Percentiles rank a stretch among this genome's conserved stretches.
phyloP scores from a whole-genome alignment of 35 echinoderm and acorn worm genomes.

The Ophiothrix spiculata region DNA sequence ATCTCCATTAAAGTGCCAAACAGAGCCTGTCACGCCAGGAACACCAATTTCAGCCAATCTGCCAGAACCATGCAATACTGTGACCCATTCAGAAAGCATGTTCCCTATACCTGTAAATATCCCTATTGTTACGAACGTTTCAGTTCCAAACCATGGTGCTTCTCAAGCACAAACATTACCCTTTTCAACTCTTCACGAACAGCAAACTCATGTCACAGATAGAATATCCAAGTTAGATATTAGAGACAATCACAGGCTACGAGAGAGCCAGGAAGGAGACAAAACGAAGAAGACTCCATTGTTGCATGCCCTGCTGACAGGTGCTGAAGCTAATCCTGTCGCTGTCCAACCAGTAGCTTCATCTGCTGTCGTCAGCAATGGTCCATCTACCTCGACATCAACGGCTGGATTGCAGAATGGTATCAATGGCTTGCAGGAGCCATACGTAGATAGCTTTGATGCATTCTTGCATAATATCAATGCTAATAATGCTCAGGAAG shows the following conservation, averaged over 20 bases:
- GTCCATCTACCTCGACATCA: slow-evolving; percentile 2
- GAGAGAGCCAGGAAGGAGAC: not conserved
- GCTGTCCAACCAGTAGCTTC: too few relatives aligned
- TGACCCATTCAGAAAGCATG: not conserved
- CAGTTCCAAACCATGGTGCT: not conserved
- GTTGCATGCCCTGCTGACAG: slow-evolving; percentile 71
- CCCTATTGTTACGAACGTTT: not conserved
- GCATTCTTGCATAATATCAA: slow-evolving; percentile 32
- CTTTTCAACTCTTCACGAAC: not conserved
- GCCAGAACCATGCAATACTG: not conserved
- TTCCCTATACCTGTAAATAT: not conserved
- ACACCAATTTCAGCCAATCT: not conserved
- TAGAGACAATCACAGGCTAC: slow-evolving; percentile 38
- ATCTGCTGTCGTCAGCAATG: slow-evolving; percentile 4
- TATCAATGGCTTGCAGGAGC: slow-evolving; percentile 32
- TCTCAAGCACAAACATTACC: not conserved
- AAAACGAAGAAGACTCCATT: slow-evolving; percentile 48
- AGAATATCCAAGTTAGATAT: slow-evolving; percentile 92
- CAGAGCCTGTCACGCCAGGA: not conserved
- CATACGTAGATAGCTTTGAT: slow-evolving; percentile 37
- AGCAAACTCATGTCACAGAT: slow-evolving; percentile 77
- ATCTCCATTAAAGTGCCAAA: not conserved
- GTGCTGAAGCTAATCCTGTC: slow-evolving; percentile 32
- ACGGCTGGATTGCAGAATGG: slow-evolving; percentile 11
- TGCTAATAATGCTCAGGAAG: not conserved